Percentiles rank a stretch among this genome's conserved stretches.
These are phyloP conservation scores for Drosophila yakuba DNA, from an alignment of 1,140 invertebrate species.

Conservation along the genomic window DNA sequence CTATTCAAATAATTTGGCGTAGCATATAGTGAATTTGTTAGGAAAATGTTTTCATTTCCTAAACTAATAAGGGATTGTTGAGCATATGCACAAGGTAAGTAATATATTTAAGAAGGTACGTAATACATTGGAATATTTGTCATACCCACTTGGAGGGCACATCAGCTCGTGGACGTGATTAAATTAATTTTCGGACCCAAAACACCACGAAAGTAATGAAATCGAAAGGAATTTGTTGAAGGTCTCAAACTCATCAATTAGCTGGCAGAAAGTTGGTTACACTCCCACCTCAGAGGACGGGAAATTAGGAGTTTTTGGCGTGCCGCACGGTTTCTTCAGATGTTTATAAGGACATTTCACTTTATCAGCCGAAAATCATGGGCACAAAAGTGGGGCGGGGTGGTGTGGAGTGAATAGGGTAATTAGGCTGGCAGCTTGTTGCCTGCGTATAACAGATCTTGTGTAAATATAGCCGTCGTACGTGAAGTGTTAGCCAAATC, in stretches of 20 bases:
- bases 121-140: background rate
- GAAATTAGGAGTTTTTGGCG: constrained; percentile 42
- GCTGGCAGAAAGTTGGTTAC: constrained; percentile 38
- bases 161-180: constrained; percentile 18
- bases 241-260: constrained; percentile 52
- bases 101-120: no score
- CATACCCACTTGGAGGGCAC: background rate
- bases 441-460: constrained; percentile 41
- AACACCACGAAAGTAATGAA: constrained; percentile 1
- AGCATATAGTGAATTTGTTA: background rate
- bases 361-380: constrained; percentile 61
- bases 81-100: no score
- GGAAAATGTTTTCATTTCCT: background rate
- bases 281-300: constrained; percentile 20
- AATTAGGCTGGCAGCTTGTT: constrained; percentile 42
- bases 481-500: constrained; percentile 61
- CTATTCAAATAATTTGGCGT: no score
- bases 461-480: constrained; percentile 44
- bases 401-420: constrained; percentile 7
- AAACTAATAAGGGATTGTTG: background rate
- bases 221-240: constrained; percentile 35
- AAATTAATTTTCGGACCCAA: constrained; percentile 54
- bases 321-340: constrained; percentile 26
- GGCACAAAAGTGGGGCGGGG: background rate
- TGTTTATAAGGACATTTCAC: constrained; percentile 60